Evolutionary conservation across 30 jellyfish, hydroid and myxozoan genomes (phyloP), one percentile per base, ranked within the genome.

Genomic region (Sanderia malayensis): DNA sequence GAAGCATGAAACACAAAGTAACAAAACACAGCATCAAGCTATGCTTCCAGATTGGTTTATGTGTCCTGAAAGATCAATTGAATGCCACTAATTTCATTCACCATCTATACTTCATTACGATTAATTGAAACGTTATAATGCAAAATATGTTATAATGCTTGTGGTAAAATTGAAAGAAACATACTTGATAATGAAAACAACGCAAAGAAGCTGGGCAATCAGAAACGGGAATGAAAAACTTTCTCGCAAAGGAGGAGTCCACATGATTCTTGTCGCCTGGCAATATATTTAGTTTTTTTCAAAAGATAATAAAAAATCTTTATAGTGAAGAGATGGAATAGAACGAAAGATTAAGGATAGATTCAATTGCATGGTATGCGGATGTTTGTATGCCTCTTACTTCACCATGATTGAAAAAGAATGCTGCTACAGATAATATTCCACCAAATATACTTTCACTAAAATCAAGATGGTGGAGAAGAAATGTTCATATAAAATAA

Each of bases 171-270:
- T n/a, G n/a, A n/a, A n/a, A n/a, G n/a, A n/a, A n/a, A n/a, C n/a
- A n/a, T 86, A 86, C 96, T 70, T 79, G 46, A 86, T 15, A 30
- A 86, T 67, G 61, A 70, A 79, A 47, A 78, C 76, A 19, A 86
- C 83, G 8, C 71, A 26, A 4, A 86, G 86, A 62, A 86, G 47
- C 58, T 86, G 96, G 11, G 74, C 93, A 28, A 86, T 86, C 61
- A 86, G 85, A 62, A 80, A 83, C 19, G 97, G 97, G 66, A 89
- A 89, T 31, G 97, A 89, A 63, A 89, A 89, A 49, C 97, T 89
- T 58, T 89, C 97, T 24, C 97, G 94, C 27, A 89, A 59, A 25
- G 97, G 97, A 11, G 97, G 95, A 25, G 97, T 89, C 97, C 97
- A 89, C 97, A 82, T 82, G 49, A 89, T 86, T 31, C 97, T 63